Evolutionary conservation across 2,797 vertebrate genomes (phyloP).

Genomic region (Syndactyla subalaris): DNA sequence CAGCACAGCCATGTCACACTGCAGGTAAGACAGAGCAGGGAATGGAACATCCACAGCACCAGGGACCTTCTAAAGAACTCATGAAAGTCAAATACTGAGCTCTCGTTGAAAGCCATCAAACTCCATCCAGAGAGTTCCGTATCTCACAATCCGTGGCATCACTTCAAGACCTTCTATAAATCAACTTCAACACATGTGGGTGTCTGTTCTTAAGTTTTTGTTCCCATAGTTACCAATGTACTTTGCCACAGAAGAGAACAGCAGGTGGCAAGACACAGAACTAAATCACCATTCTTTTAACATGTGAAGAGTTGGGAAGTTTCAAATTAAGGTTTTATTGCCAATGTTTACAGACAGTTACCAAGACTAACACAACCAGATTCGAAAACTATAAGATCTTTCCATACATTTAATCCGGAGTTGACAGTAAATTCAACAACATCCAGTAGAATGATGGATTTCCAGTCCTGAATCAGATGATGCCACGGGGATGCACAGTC

Average conservation of each 20-base stretch:
- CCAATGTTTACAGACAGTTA: background rate
- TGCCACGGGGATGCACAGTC: background rate
- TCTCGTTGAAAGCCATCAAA: background rate
- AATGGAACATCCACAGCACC: background rate
- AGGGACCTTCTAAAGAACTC: background rate
- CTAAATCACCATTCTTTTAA: constrained; percentile 13
- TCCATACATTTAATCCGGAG: background rate
- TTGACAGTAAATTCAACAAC: background rate
- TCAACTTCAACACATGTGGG: constrained; percentile 62
- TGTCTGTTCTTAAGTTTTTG: constrained; percentile 63
- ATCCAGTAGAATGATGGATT: background rate
- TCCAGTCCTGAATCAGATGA: background rate
- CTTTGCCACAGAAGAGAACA: constrained; percentile 33
- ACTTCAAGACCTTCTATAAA: constrained; percentile 64
- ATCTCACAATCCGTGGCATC: constrained; percentile 2
- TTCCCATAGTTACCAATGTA: constrained; percentile 70
- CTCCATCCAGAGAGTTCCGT: background rate
- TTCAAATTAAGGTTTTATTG: background rate
- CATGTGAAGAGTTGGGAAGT: background rate
- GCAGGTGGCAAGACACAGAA: constrained; percentile 22
- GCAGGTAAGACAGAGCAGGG: background rate
- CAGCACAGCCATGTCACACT: background rate
- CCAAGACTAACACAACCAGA: background rate
- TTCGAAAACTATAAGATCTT: background rate
- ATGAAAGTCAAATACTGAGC: background rate